A percentile compares a stretch with the other conserved stretches of the same genome.
Conservation (phyloP, 2,888 invertebrate species). For the Ceriagrion tenellum region DNA sequence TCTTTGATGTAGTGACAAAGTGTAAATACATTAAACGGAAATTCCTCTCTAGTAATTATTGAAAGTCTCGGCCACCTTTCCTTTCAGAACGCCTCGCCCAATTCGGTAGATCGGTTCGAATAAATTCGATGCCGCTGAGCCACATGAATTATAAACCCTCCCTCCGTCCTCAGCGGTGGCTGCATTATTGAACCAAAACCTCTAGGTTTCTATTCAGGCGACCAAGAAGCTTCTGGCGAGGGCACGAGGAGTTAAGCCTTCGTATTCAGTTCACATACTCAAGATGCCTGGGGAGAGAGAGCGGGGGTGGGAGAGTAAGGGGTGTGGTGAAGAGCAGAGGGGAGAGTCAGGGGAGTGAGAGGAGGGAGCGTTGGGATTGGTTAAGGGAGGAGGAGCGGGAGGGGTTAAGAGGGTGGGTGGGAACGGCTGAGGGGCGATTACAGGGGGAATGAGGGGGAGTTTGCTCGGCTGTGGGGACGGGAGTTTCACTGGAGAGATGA, state of each 20-base stretch:
- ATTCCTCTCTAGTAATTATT: background rate
- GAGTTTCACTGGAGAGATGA: too few species aligned
- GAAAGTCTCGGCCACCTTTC: background rate
- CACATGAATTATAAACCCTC: background rate
- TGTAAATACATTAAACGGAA: background rate
- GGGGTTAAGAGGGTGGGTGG: background rate
- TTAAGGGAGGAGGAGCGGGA: background rate
- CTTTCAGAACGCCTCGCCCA: background rate
- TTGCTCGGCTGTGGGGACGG: too few species aligned
- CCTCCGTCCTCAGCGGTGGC: background rate
- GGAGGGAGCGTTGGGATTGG: background rate
- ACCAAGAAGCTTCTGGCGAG: constrained; percentile 5
- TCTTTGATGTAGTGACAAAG: too few species aligned
- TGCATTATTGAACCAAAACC: background rate
- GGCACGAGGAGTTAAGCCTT: background rate
- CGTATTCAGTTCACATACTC: background rate
- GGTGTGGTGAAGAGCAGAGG: background rate
- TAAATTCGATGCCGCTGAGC: background rate
- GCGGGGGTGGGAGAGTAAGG: background rate
- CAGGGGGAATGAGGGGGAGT: too few species aligned
- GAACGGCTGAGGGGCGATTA: background rate
- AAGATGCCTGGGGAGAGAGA: background rate
- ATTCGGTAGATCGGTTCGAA: background rate
- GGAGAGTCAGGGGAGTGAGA: background rate
- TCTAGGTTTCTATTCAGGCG: constrained; percentile 14